These are phyloP conservation scores for Tupaia tana DNA, from an alignment of 2,113 vertebrate genomes.

Conservation along the genomic window DNA sequence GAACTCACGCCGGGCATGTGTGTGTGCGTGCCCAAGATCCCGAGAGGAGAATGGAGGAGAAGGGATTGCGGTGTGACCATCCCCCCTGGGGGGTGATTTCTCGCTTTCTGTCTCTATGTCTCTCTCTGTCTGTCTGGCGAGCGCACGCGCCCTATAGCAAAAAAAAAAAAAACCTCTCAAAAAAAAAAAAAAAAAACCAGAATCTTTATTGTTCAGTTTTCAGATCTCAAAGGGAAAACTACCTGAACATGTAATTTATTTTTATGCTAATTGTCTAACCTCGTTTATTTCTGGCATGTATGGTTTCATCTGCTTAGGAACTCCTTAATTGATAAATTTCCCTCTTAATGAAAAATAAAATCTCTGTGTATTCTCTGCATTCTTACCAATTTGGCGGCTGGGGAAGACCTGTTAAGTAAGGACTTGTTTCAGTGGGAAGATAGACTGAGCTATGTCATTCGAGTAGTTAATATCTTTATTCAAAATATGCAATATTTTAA, in stretches of 20 bases:
- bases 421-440: not conserved
- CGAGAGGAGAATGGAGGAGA: no score
- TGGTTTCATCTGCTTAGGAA: not conserved
- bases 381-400: not conserved
- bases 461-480: not conserved
- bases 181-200: no score
- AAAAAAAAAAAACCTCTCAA: no score
- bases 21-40: no score
- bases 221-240: constrained; percentile 18
- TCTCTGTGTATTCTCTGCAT: not conserved
- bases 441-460: not conserved
- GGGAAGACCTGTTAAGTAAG: not conserved
- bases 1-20: no score
- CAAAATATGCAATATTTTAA: not conserved
- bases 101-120: no score
- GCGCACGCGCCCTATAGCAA: no score
- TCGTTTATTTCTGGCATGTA: not conserved
- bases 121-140: no score
- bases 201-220: not conserved
- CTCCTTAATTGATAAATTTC: not conserved
- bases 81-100: no score
- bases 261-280: not conserved
- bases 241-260: not conserved
- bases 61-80: no score
- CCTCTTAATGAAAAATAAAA: constrained; percentile 41